A percentile compares a stretch with the other conserved stretches of the same genome.
These are phyloP conservation scores for Malthinus flaveolus DNA, from an alignment of 2,888 invertebrate species.

Conservation along the genomic window DNA sequence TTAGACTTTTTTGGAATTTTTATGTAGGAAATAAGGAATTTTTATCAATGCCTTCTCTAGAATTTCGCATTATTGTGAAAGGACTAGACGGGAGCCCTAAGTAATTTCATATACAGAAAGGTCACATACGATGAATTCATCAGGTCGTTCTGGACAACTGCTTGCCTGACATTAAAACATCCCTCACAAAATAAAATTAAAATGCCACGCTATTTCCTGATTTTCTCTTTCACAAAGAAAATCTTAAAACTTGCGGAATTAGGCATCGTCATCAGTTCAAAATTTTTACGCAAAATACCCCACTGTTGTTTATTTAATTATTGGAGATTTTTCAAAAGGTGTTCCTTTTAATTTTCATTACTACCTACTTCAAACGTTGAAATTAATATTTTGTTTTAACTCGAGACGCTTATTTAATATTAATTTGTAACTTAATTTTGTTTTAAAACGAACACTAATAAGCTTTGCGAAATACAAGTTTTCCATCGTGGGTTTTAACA, in stretches of 20 bases:
- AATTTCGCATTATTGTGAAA: constrained; percentile 18
- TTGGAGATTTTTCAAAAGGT: too few relatives aligned
- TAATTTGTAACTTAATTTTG: too few relatives aligned
- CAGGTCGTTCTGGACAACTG: constrained; percentile 13
- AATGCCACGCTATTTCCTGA: constrained; percentile 35
- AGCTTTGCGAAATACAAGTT: too few relatives aligned
- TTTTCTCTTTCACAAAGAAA: constrained; percentile 11
- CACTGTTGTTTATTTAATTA: too few relatives aligned
- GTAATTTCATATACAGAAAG: constrained; percentile 21
- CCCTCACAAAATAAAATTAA: constrained; percentile 37
- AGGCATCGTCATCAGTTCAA: neutral
- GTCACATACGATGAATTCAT: constrained; percentile 17
- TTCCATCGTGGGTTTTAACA: too few relatives aligned
- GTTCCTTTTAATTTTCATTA: too few relatives aligned
- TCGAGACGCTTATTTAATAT: too few relatives aligned
- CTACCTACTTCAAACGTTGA: too few relatives aligned
- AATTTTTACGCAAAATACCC: too few relatives aligned
- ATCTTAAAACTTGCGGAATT: constrained; percentile 15
- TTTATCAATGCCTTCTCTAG: constrained; percentile 12
- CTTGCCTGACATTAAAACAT: constrained; percentile 35
- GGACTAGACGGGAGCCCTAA: neutral
- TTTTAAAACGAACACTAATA: too few relatives aligned
- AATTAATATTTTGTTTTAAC: too few relatives aligned
- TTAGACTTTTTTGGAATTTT: constrained; percentile 7
- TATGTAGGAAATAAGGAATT: constrained; percentile 16